phyloP scores from a whole-genome alignment of 1,140 invertebrate genomes.

The Phortica variegata region DNA sequence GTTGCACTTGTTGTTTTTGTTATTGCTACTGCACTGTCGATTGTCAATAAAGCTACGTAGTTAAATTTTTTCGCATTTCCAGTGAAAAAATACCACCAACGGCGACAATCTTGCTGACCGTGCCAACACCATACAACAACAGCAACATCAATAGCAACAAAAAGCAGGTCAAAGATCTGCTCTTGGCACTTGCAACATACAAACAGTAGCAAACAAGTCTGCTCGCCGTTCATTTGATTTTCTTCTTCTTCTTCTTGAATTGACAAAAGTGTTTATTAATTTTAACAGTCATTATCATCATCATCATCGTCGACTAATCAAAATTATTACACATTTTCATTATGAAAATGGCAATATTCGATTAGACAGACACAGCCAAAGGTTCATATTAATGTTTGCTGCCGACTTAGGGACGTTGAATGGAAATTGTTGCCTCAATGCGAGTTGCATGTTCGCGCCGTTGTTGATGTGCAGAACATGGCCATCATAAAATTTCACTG shows the following conservation, averaged over 20 bases:
- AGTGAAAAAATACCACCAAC: slow-evolving; percentile 1
- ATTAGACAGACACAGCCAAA: no score
- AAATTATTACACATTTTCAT: no score
- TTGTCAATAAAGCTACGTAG: background rate
- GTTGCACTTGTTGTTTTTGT: background rate
- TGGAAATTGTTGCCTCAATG: background rate
- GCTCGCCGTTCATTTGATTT: background rate
- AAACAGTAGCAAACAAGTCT: slow-evolving; percentile 2
- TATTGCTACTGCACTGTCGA: background rate
- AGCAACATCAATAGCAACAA: slow-evolving; percentile 25
- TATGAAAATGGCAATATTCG: no score
- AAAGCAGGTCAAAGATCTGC: slow-evolving; percentile 39
- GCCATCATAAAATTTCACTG: slow-evolving; percentile 48
- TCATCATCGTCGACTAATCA: no score
- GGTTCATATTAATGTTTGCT: no score
- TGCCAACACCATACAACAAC: background rate
- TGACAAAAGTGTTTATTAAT: background rate
- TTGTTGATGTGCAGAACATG: slow-evolving; percentile 22
- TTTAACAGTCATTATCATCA: no score
- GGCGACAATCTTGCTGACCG: no score
- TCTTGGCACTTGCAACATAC: background rate
- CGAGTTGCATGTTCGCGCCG: slow-evolving; percentile 21
- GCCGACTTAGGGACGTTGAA: background rate
- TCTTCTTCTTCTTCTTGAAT: background rate
- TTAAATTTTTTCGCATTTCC: background rate